Evolutionary conservation across 2,888 invertebrate genomes (phyloP).

Genomic region (Mythimna ferrago): DNA sequence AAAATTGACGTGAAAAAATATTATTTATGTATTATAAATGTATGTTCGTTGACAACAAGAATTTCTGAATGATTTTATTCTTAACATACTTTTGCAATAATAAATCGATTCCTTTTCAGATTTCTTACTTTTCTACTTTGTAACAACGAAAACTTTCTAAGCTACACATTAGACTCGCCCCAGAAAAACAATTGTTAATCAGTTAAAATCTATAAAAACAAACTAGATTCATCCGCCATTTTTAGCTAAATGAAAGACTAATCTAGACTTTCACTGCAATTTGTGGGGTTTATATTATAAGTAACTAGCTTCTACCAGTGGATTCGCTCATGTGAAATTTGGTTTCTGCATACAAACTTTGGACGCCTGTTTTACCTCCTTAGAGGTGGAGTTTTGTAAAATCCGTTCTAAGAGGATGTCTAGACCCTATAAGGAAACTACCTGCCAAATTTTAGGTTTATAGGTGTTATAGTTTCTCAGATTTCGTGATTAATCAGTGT

Average conservation of each 20-base stretch:
- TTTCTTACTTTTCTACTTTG: background rate
- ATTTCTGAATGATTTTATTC: background rate
- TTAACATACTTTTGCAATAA: background rate
- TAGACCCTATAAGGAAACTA: no score
- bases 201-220: constrained; percentile 15
- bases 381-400: no score
- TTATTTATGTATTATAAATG: no score
- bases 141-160: constrained; percentile 26
- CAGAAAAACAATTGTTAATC: constrained; percentile 22
- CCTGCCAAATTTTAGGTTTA: no score
- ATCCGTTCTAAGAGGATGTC: no score
- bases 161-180: constrained; percentile 20
- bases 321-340: no score
- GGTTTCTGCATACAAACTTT: no score
- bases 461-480: no score
- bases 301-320: background rate
- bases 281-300: background rate
- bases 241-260: constrained; percentile 5
- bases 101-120: background rate
- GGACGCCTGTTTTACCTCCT: no score
- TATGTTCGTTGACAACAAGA: no score
- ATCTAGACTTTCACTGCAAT: constrained; percentile 35
- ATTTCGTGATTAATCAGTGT: no score
- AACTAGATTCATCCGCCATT: constrained; percentile 22
- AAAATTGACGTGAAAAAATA: no score